Evolutionary conservation across 2,888 invertebrate species (phyloP), one percentile per base, ranked within the genome.

Genomic region (Drosophila kokeensis): DNA sequence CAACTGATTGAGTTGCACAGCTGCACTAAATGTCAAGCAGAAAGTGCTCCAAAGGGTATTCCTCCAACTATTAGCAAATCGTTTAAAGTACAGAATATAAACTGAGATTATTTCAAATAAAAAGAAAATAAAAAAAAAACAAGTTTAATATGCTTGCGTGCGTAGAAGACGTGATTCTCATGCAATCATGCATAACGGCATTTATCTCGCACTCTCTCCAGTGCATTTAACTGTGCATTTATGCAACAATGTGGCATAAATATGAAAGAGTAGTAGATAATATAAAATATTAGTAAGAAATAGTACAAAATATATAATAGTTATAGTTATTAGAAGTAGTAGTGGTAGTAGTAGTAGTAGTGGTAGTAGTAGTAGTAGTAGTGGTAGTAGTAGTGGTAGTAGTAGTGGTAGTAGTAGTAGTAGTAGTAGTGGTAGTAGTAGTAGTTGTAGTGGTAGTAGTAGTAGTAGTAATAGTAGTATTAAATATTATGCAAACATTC

Each of bases 1-100:
- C 11, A 45, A 59, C 40, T 55, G 76, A 70, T 60, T 60, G 40
- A 59, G 73, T 63, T 61, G 79, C 52, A 61, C 60, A 61, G 59
- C 49, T 71, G 71, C 29, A 15, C 27, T 21, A 72, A 69, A 40
- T 60, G 36, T 71, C 42, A 52, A 45, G 29, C 36, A 27, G 15
- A 27, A 32, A 45, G 8, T 24, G 15, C 15, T 24, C 8, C 15
- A 15, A 45, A 15, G 45, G n/a, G 7, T 55, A 27, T 53, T 53
- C 32, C 7, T 53, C 32, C 7, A 30, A 45, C 24, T 45, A 1
- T 24, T 45, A 15, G 15, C 15, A 45, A 45, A 45, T 15, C 8
- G 1, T 24, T 45, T 24, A 15, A 45, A 15, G 11, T 8, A 45
- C 24, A 24, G 24, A 8, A 45, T 15, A 24, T 4, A 24, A 45